Conservation (phyloP, 1,140 invertebrate genomes). For the Cydia strobilella region DNA sequence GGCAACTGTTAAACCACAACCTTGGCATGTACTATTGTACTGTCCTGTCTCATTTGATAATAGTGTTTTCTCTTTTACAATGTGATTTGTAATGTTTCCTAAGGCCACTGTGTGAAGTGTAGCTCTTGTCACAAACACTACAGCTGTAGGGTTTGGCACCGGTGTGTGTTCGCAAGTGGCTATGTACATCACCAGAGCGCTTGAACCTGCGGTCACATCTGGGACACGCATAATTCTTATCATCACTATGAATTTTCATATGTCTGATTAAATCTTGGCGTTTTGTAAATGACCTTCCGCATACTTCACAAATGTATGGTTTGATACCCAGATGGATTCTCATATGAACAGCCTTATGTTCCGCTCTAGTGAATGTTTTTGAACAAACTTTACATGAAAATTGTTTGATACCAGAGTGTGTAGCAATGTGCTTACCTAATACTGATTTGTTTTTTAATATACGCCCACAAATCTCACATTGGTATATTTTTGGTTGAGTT, state of each 20-base stretch:
- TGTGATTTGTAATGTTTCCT: slow-evolving; percentile 44
- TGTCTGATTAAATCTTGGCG: slow-evolving; percentile 54
- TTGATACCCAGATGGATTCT: slow-evolving; percentile 55
- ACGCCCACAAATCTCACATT: slow-evolving; percentile 75
- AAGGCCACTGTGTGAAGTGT: slow-evolving; percentile 57
- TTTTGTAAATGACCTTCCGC: slow-evolving; percentile 52
- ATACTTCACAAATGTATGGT: slow-evolving; percentile 64
- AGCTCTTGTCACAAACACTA: slow-evolving; percentile 79
- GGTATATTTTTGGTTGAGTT: slow-evolving; percentile 36
- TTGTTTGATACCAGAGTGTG: slow-evolving; percentile 69
- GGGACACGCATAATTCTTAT: slow-evolving; percentile 57
- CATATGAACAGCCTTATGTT: slow-evolving; percentile 47
- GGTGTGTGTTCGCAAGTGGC: slow-evolving; percentile 93
- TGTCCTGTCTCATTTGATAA: neutral
- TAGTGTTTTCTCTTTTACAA: slow-evolving; percentile 40
- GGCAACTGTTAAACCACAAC: neutral
- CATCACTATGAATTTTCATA: slow-evolving; percentile 55
- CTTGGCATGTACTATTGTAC: neutral
- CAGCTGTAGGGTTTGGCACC: slow-evolving; percentile 90
- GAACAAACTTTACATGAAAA: slow-evolving; percentile 48
- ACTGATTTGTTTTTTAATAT: slow-evolving; percentile 79
- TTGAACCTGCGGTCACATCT: slow-evolving; percentile 84
- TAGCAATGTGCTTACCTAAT: slow-evolving; percentile 81
- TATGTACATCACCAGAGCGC: slow-evolving; percentile 80
- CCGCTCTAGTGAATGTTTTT: slow-evolving; percentile 47